Evolutionary conservation across 2,113 vertebrate genomes (phyloP), one percentile per base, ranked within the genome.

Genomic region (Percopsis transmontana): DNA sequence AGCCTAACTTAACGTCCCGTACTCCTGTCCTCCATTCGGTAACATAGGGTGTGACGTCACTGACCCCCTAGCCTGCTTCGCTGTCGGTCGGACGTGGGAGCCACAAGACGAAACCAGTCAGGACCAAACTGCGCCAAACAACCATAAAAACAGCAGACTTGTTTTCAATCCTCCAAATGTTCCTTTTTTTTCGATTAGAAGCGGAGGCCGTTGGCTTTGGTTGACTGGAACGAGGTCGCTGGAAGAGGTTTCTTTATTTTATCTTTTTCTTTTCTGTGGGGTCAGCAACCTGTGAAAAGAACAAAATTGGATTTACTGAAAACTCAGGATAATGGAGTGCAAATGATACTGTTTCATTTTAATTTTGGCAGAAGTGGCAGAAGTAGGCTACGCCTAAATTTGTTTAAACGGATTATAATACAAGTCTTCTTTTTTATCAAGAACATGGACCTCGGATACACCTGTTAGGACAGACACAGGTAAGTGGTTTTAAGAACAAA

Each of bases 211-310:
- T 76, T 42, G 83, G 85, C 50, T 87, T 87, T 23, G 84, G 84
- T 48, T 83, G 77, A 88, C 27, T 41, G 10, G 39, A 74, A 42
- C 8, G 1, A 58, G 24, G 64, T 66, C 66, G 58, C 42, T 33
- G 18, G 52, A 23, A 73, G 72, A 53, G n/a, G 19, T 52, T 38
- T 53, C 8, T n/a, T 27, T 42, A 3, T 9, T n/a, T 41, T 45
- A 5, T 8, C 12, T 0, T 6, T 52, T 62, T 66, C 27, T 39
- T 20, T 33, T n/a, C 42, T 24, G 12, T 58, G 81, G 68, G 84
- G 87, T 87, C 87, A 87, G 77, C 85, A 83, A 88, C 86, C 87
- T 86, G 86, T 56, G 79, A 58, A 64, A 16, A 65, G 51, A 71
- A 45, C 18, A 39, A 39, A 27, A 11, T 24, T 15, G 70, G 68